phyloP scores from a whole-genome alignment of 2,888 invertebrate species.

The Caenorhabditis macrosperma region DNA sequence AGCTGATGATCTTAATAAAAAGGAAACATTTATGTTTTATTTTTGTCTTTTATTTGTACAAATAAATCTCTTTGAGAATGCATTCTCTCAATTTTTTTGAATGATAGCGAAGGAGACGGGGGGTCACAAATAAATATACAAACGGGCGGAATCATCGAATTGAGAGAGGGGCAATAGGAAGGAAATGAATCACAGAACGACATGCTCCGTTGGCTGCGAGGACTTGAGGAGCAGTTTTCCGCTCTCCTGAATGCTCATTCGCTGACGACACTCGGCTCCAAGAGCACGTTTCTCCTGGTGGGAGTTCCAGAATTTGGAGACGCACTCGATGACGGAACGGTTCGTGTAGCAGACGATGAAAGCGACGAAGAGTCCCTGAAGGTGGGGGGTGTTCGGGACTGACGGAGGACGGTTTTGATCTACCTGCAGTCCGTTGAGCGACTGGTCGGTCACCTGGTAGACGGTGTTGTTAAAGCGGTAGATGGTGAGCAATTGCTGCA shows the following conservation, averaged over 20 bases:
- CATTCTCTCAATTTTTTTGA: not conserved
- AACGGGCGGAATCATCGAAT: too few relatives aligned
- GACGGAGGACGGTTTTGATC: not conserved
- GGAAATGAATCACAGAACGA: constrained; percentile 19
- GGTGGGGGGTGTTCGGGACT: constrained; percentile 3
- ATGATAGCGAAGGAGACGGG: not conserved
- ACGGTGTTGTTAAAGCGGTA: constrained; percentile 81
- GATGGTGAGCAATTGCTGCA: constrained; percentile 82
- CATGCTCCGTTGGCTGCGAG: constrained; percentile 25
- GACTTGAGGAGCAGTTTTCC: constrained; percentile 47
- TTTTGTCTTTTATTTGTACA: constrained; percentile 30
- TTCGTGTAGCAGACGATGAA: constrained; percentile 77
- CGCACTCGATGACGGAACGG: constrained; percentile 66
- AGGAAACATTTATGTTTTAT: not conserved
- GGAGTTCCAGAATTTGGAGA: constrained; percentile 55
- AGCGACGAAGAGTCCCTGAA: constrained; percentile 75
- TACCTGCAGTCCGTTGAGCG: constrained; percentile 82
- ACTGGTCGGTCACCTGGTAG: constrained; percentile 81
- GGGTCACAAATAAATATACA: not conserved
- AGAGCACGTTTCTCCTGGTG: constrained; percentile 48
- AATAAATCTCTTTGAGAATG: constrained; percentile 12
- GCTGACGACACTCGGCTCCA: constrained; percentile 54
- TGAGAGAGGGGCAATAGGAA: too few relatives aligned
- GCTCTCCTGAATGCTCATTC: constrained; percentile 59
- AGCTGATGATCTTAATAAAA: not conserved